A percentile compares a stretch with the other conserved stretches of the same genome.
phyloP scores from a whole-genome alignment of 2,888 invertebrate genomes.

The Cremastinae sp. region DNA sequence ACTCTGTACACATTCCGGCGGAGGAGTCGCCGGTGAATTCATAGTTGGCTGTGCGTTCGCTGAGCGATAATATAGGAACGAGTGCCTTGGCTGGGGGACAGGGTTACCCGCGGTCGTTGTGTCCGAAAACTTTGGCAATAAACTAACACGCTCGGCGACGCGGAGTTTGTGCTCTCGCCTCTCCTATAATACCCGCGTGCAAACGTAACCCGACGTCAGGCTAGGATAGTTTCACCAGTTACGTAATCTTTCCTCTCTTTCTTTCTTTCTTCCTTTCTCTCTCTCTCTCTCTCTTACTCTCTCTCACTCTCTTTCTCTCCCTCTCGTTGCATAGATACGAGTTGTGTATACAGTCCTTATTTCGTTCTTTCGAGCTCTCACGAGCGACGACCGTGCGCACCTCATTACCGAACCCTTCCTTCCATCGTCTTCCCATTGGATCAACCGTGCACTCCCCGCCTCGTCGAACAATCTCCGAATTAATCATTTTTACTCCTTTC shows the following conservation, averaged over 20 bases:
- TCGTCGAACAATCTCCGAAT: background rate
- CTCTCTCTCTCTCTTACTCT: no score
- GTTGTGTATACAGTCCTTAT: conserved; percentile 18
- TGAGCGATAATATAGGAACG: conserved; percentile 65
- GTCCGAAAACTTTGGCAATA: conserved; percentile 81
- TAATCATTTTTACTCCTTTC: background rate
- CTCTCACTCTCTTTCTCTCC: no score
- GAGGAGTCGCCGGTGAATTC: conserved; percentile 58
- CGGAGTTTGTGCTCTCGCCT: conserved; percentile 46
- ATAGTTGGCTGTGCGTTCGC: conserved; percentile 62
- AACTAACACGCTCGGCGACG: conserved; percentile 77
- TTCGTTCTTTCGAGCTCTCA: conserved; percentile 54
- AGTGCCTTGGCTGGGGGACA: conserved; percentile 67
- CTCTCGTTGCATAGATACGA: background rate
- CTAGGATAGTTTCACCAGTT: conserved; percentile 78
- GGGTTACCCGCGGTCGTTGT: conserved; percentile 80
- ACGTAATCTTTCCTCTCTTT: conserved; percentile 67
- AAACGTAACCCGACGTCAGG: conserved; percentile 69
- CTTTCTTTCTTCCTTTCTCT: background rate
- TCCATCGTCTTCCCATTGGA: conserved; percentile 39
- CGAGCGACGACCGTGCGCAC: conserved; percentile 55
- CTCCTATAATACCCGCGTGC: conserved; percentile 61
- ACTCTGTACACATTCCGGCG: conserved; percentile 35
- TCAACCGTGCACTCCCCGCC: background rate
- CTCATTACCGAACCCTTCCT: conserved; percentile 46